Percentiles rank a stretch among this genome's conserved stretches.
Evolutionary conservation across 2,113 vertebrate species (phyloP).

Genomic region (Rhinoptilus africanus): DNA sequence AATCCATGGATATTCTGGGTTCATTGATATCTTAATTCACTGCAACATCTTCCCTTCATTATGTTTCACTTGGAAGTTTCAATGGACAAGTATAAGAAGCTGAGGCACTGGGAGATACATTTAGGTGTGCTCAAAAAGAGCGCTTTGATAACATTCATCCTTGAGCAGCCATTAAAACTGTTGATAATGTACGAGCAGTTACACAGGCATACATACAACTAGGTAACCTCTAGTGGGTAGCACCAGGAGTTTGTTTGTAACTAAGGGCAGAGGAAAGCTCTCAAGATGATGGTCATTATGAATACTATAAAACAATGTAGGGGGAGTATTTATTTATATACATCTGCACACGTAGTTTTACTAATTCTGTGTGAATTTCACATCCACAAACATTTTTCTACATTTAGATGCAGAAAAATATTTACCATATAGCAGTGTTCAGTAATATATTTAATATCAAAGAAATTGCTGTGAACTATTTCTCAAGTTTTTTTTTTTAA

Average conservation of each 20-base stretch:
- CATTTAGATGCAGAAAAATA: neutral
- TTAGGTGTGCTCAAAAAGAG: neutral
- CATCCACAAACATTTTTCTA: neutral
- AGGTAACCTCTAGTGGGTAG: neutral
- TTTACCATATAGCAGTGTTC: neutral
- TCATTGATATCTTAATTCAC: neutral
- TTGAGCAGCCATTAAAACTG: neutral
- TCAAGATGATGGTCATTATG: neutral
- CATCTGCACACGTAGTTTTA: neutral
- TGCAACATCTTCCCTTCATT: neutral
- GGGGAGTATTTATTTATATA: accelerated
- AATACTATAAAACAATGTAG: neutral
- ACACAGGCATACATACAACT: neutral
- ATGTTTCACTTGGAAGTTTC: neutral
- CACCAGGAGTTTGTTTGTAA: neutral
- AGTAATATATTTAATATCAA: neutral
- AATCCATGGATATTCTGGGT: neutral
- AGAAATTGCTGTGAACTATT: neutral
- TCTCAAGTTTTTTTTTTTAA: neutral
- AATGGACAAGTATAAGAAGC: neutral
- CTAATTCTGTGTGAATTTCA: neutral
- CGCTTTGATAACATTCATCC: neutral
- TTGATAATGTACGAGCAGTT: neutral
- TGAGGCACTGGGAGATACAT: neutral
- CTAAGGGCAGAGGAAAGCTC: neutral